Base-by-base conservation (phyloP, 2,113 vertebrate species). In the Daubentonia madagascariensis region DNA sequence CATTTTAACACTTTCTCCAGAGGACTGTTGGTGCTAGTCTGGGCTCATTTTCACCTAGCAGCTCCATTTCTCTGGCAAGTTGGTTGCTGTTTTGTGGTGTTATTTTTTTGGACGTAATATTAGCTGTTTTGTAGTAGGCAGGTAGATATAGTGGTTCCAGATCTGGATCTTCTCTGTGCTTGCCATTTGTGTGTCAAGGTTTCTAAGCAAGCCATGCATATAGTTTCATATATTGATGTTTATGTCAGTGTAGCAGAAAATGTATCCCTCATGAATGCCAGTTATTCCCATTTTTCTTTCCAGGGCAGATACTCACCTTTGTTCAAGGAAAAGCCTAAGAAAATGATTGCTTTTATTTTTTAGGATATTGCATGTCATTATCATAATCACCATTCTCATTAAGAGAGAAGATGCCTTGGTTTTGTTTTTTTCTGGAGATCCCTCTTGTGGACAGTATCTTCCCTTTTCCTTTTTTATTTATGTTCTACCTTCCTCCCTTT, bases 401-500 rank as follows among this genome's bases (percentile, higher is more conserved):
- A 68, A 97, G 79, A 95, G 94, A 98, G 63, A 94, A 86, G 80
- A 93, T 86, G n/a, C 57, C 67, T 78, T 1, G 1, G 45, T 93
- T 95, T 84, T 50, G 28, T 22, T 50, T 83, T 37, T 59, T 73
- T 35, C 76, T 90, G 67, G 84, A 95, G 48, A 94, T 90, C 70
- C 72, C 35, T 95, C 78, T 92, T 80, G 8, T 93, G 86, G 94
- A 96, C 35, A 97, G 23, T 96, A 90, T 80, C 85, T 96, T 95
- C 92, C 93, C 50, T 93, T 92, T n/a, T 89, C 57, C 88, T 80
- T 95, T 93, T 92, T 95, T 59, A 86, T 80, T 96, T 93, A 92
- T 93, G 87, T 95, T 98, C 97, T 98, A 75, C 78, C 96, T 97
- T 97, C 91, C 96, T 97, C 83, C 83, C 52, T 81, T 72, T 68